Base-by-base conservation (phyloP, 1,140 invertebrate species). In the Bombyx mori region DNA sequence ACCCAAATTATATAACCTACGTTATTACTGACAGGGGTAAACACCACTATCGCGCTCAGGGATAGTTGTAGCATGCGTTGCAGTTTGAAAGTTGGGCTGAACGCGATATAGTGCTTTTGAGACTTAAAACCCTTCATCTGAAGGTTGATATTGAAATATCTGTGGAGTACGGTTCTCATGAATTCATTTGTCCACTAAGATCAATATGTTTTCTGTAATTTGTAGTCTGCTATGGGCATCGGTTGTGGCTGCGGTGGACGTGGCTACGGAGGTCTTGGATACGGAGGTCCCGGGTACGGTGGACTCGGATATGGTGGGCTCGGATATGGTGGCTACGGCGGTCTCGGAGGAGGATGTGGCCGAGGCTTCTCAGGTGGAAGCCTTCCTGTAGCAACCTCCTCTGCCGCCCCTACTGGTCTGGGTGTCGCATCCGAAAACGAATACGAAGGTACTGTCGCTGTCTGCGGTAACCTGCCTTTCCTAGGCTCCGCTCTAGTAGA, bases 401-500 rank as follows among this genome's bases (percentile, higher is more conserved):
- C 54, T 9, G 42, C 42, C 8, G 54, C 45, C 26, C 54, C 54
- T 8, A 56, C 54, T 9, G 54, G 54, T 18, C 54, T 56, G 45
- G 47, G 22, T 44, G 26, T 56, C 18, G 53, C 51, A 12, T 43
- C 52, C 9, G 66, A 68, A 44, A 68, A 73, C 48, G 51, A 42
- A 12, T 57, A 45, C 8, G 52, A 42, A 55, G 45, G n/a, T 46
- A 9, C 55, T 12, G 61, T 59, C n/a, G 54, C 54, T 10, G 54
- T 59, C 22, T 44, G 35, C 44, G 61, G 57, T 8, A 54, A 56
- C n/a, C 8, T 58, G 44, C 51, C 51, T n/a, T 47, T 63, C 47
- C 62, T 65, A 50, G 75, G 75, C 44, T 69, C 68, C 42, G 54
- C 44, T 1, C 66, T 66, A 56, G 68, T 78, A 35, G 61, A 68